Base-by-base conservation (phyloP, 2,797 vertebrate species). In the Sebastes iracundus region DNA sequence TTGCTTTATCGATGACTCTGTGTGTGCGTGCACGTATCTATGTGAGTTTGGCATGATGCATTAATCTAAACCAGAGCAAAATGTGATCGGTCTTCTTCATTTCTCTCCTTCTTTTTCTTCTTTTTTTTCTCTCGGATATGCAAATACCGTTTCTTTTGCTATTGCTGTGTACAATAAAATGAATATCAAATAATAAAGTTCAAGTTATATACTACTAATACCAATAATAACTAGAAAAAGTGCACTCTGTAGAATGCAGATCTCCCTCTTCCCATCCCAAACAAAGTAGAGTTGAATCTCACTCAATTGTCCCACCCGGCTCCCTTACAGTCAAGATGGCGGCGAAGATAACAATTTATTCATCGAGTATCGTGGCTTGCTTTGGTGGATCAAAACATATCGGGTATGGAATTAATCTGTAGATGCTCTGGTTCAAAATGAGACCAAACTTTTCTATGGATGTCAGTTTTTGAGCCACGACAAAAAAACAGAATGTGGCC, bases 21-120 rank as follows among this genome's bases (percentile, higher is more conserved):
- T 20, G 4, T 46, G 20, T 28, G 27, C 70, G 22, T 22, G 46
- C 3, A 7, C 23, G 20, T 53, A 32, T 56, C 49, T 11, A 6
- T 10, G 18, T 53, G 68, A 2, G 65, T 18, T 12, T 8, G 23
- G 64, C 61, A 72, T 63, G 53, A 75, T 83, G 76, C 75, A 42
- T 33, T 61, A 81, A 90, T 86, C 75, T 64, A 74, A 77, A 80
- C 74, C 84, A 83, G 83, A 75, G 78, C 53, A 71, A 32, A 70
- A 63, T 72, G 62, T 33, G 14, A 18, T 63, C 78, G 32, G 22
- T 72, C 4, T 20, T n/a, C 20, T 52, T 52, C 63, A 18, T 64
- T 75, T 52, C 49, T 14, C 32, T 66, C 56, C 56, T 63, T 16
- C 22, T 8, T 64, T 38, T 38, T 49, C 27, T 25, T 32, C 14